Conservation (phyloP, 37 sponge, comb jelly and placozoan genomes). For the Diacarnus erythraeanus region DNA sequence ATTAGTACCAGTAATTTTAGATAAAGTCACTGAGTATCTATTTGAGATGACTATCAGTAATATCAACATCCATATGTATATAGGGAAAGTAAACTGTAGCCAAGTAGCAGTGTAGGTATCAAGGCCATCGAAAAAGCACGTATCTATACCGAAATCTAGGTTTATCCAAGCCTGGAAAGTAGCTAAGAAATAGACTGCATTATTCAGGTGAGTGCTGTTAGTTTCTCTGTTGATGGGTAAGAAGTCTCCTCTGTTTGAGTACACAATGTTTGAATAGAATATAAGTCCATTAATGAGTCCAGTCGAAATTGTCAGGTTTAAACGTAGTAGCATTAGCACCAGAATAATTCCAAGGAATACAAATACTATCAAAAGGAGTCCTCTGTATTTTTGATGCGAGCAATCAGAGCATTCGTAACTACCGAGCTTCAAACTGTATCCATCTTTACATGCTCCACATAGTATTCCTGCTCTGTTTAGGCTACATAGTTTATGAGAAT, state of each 20-base stretch:
- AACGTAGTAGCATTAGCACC: not conserved
- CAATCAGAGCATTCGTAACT: not conserved
- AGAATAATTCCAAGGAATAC: not conserved
- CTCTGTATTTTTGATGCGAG: not conserved
- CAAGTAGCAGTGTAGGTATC: not conserved
- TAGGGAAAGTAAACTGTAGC: not conserved
- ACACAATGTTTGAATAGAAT: not conserved
- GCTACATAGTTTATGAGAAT: not conserved
- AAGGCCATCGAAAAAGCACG: conserved; percentile 30
- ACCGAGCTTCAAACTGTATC: not conserved
- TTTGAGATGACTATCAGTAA: not conserved
- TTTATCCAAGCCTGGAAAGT: not conserved
- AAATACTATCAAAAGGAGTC: not conserved
- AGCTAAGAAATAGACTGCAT: not conserved
- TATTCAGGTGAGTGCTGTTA: not conserved
- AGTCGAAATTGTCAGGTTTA: not conserved
- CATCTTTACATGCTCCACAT: not conserved
- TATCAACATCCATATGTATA: conserved; percentile 5
- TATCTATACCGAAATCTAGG: not conserved
- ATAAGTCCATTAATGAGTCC: not conserved
- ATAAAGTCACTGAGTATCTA: not conserved
- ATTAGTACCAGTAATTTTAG: not conserved
- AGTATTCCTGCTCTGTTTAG: not conserved
- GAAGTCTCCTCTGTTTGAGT: not conserved
- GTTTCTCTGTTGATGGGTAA: not conserved